Evolutionary conservation across 2,113 vertebrate genomes (phyloP).

Genomic region (Barnardius zonarius): DNA sequence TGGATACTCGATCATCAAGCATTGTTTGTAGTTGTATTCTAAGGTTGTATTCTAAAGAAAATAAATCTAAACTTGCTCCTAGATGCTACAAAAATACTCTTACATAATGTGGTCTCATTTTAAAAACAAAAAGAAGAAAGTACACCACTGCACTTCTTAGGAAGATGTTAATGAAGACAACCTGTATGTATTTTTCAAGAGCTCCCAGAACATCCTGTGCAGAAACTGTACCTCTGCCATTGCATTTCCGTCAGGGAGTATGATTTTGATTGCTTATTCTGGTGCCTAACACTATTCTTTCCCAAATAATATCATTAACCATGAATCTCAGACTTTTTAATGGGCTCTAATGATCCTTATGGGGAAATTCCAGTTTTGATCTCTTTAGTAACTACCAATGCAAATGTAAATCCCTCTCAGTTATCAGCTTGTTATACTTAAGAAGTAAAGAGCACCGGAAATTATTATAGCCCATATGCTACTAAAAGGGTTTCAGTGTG

Average conservation of each 20-base stretch:
- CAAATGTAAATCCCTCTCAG: not conserved
- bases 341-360: not conserved
- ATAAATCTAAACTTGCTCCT: not conserved
- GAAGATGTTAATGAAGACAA: not conserved
- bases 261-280: not conserved
- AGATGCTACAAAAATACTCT: not conserved
- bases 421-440: slow-evolving; percentile 38
- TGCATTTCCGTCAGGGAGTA: not conserved
- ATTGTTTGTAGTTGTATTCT: not conserved
- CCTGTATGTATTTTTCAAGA: not conserved
- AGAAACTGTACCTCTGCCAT: not conserved
- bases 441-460: slow-evolving; percentile 18
- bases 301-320: not conserved
- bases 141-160: not conserved
- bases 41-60: not conserved
- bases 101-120: accelerated
- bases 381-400: not conserved
- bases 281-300: not conserved
- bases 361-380: not conserved
- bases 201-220: not conserved
- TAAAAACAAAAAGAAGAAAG: not conserved
- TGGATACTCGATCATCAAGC: not conserved
- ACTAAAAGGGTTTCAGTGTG: slow-evolving; percentile 30
- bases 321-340: not conserved
- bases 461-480: slow-evolving; percentile 54